Conservation (phyloP, 2,888 invertebrate species). For the Blomia tropicalis region DNA sequence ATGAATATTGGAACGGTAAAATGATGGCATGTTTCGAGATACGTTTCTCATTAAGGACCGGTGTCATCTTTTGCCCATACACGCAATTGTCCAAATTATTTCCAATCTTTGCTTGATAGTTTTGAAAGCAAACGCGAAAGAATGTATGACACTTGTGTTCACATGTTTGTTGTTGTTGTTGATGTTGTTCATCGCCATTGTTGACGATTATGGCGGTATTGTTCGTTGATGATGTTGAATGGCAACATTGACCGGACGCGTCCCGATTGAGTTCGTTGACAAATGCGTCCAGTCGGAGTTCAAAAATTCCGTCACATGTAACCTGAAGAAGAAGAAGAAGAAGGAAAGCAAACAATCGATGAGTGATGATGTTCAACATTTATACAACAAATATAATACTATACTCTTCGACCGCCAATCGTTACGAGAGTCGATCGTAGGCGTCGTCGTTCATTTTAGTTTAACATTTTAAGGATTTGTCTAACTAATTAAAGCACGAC, state of each 20-base stretch:
- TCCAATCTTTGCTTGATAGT: constrained; percentile 85
- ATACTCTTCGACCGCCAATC: no score
- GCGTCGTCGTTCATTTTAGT: no score
- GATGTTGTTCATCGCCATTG: neutral
- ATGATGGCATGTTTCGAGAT: constrained; percentile 60
- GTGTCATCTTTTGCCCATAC: constrained; percentile 36
- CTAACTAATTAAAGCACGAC: constrained; percentile 14
- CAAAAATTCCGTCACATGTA: constrained; percentile 76
- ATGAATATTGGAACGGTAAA: constrained; percentile 81
- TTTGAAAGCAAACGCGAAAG: constrained; percentile 87
- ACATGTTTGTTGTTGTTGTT: constrained; percentile 31
- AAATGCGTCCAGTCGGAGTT: constrained; percentile 78
- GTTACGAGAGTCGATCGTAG: no score
- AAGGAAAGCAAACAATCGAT: neutral
- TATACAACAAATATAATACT: no score
- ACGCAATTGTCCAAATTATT: constrained; percentile 42
- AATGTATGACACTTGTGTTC: constrained; percentile 70
- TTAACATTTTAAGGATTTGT: neutral
- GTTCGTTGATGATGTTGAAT: no score
- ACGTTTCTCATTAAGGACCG: constrained; percentile 46
- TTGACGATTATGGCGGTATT: constrained; percentile 11
- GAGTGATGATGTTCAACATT: neutral
- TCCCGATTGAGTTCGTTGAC: constrained; percentile 78
- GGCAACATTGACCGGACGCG: constrained; percentile 78
- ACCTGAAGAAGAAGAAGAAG: constrained; percentile 47